Base-by-base conservation (phyloP, 2,888 invertebrate genomes). In the Encarsia formosa region DNA sequence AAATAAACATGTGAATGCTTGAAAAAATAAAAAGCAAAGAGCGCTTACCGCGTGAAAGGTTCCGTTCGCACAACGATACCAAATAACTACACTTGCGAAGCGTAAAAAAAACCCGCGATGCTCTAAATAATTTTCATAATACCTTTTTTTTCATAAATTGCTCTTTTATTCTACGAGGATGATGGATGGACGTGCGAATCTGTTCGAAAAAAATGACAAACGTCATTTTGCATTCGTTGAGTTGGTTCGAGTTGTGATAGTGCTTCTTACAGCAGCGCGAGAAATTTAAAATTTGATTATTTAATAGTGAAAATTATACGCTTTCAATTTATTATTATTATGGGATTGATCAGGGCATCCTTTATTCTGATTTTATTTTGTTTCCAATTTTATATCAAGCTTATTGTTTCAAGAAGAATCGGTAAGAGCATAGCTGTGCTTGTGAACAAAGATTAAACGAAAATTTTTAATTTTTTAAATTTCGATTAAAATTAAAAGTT, bases 41-140 rank as follows among this genome's bases (percentile, higher is more conserved):
- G 22, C 11, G 5, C 26, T 40, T 26, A 40, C 13, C 16, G 35
- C 46, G 41, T 46, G 46, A 46, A 52, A 52, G 41, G 24, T 16
- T 42, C 15, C 26, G 41, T 41, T 37, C 3, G 11, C 16, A 16
- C 15, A 11, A 6, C 22, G 37, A 41, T 4, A 11, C 39, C 9
- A 19, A n/a, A 39, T 39, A n/a, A 13, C n/a, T n/a, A 32, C 32
- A 4, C 11, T 50, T 39, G 40, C 39, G 40, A 34, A 8, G 19
- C 23, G 6, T 19, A 39, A 31, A 40, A 15, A 38, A 19, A n/a
- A 35, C 39, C 13, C 16, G n/a, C 6, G 31, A 46, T 39, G 54
- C 54, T 54, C 46, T 49, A 37, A 54, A 54, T 54, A 54, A 49
- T 31, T 54, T 54, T 49, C 39, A 54, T 54, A 18, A 23, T 26